phyloP scores from a whole-genome alignment of 2,888 invertebrate genomes.

The Stenurella melanura region DNA sequence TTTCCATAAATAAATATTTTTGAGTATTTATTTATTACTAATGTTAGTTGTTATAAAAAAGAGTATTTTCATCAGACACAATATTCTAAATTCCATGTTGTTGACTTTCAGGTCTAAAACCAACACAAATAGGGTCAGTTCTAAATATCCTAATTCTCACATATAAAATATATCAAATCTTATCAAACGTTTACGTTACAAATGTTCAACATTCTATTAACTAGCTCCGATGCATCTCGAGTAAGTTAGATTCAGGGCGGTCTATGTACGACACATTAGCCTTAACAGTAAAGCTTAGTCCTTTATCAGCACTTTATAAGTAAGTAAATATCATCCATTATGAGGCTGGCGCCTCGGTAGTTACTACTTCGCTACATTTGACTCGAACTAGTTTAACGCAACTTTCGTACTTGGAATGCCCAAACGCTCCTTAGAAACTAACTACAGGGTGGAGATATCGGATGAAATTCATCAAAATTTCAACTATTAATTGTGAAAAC shows the following conservation, averaged over 20 bases:
- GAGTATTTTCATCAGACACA: neutral
- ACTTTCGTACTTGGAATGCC: slow-evolving; percentile 17
- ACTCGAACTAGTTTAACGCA: slow-evolving; percentile 21
- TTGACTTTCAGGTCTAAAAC: neutral
- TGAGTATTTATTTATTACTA: no score
- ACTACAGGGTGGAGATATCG: neutral
- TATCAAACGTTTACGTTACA: slow-evolving; percentile 29
- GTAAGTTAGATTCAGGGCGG: slow-evolving; percentile 30
- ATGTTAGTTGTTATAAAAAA: no score
- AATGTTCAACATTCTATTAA: slow-evolving; percentile 35
- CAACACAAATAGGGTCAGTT: neutral
- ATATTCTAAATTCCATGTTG: neutral
- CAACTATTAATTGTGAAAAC: no score
- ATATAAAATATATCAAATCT: neutral
- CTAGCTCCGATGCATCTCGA: slow-evolving; percentile 7
- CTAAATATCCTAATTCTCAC: neutral
- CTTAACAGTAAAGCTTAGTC: slow-evolving; percentile 46
- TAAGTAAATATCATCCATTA: slow-evolving; percentile 55
- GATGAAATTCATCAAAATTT: neutral
- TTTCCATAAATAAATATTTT: no score
- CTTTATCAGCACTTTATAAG: slow-evolving; percentile 53
- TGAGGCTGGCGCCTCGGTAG: slow-evolving; percentile 50
- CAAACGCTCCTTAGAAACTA: neutral
- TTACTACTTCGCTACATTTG: slow-evolving; percentile 29
- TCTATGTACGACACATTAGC: slow-evolving; percentile 50